Base-by-base conservation (phyloP, 2,113 vertebrate genomes). In the Geothlypis trichas region DNA sequence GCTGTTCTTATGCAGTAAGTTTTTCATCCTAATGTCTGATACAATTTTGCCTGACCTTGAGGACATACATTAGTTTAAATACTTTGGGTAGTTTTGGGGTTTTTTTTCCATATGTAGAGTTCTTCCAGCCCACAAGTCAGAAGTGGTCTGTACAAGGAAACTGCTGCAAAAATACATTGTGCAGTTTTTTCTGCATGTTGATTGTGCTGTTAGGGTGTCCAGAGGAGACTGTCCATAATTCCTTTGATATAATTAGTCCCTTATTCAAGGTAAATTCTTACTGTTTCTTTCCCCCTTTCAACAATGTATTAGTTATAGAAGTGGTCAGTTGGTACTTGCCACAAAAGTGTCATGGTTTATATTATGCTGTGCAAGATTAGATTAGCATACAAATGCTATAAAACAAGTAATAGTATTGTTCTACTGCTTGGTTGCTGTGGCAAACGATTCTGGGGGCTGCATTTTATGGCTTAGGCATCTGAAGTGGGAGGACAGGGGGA, bases 401-500 rank as follows among this genome's bases (percentile, higher is more conserved):
- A 87, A 91, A 96, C 93, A 96, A 95, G 59, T 54, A 63, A 18
- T 31, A 31, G 59, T 63, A 84, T 96, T 97, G 94, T 96, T 94
- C 47, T 31, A 24, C 11, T 42, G 20, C 31, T 73, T 0, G 0
- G 17, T 80, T 69, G 62, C 78, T 83, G 59, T 39, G 89, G 62
- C 35, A 55, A 86, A 57, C 5, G 1, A 31, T 86, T 95, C 68
- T 63, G 58, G 85, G 63, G 77, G 33, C 67, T 92, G 90, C 71
- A 49, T 92, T 90, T 95, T 83, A 47, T 66, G 52, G 41, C 15
- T 83, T 74, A 47, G 42, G 87, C 90, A 93, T 91, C 63, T 90
- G 54, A 74, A 88, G 82, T 71, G 75, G 84, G 85, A 83, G 82
- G 63, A 39, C 0, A 26, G 35, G 14, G 67, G 58, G 63, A 74